These are phyloP conservation scores for Brachionus asplanchnoidis DNA, from an alignment of 1,140 invertebrate genomes.

Conservation along the genomic window DNA sequence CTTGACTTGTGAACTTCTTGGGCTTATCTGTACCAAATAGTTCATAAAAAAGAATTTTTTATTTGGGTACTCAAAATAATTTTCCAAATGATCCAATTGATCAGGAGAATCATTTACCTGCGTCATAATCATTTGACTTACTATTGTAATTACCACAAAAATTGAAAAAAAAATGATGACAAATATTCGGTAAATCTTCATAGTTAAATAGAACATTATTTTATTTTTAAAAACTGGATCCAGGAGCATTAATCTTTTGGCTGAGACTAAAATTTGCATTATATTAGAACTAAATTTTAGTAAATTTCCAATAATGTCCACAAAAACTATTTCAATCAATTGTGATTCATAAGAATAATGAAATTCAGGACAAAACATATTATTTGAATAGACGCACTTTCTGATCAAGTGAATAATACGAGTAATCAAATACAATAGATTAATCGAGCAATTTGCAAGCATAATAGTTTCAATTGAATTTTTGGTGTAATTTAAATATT, in stretches of 20 bases:
- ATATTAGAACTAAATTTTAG: background rate
- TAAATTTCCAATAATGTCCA: background rate
- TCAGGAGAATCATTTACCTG: background rate
- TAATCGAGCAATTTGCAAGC: background rate
- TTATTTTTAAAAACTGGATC: background rate
- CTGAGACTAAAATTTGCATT: background rate
- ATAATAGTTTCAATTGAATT: background rate
- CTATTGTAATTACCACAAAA: background rate
- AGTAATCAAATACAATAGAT: background rate
- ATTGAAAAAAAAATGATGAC: background rate
- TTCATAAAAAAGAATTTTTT: background rate
- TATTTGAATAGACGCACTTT: background rate
- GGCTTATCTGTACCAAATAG: background rate
- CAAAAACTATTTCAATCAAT: background rate
- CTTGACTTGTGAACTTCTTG: background rate
- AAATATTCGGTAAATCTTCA: background rate
- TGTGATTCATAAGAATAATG: background rate
- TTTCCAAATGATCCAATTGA: background rate
- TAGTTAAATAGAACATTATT: background rate
- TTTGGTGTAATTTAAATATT: background rate
- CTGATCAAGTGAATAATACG: background rate
- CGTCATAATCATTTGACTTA: background rate
- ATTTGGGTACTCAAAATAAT: background rate
- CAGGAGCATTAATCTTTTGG: background rate
- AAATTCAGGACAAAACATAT: background rate